Percentiles rank a stretch among this genome's conserved stretches.
Evolutionary conservation across 2,113 vertebrate species (phyloP).

Genomic region (Eleginops maclovinus): DNA sequence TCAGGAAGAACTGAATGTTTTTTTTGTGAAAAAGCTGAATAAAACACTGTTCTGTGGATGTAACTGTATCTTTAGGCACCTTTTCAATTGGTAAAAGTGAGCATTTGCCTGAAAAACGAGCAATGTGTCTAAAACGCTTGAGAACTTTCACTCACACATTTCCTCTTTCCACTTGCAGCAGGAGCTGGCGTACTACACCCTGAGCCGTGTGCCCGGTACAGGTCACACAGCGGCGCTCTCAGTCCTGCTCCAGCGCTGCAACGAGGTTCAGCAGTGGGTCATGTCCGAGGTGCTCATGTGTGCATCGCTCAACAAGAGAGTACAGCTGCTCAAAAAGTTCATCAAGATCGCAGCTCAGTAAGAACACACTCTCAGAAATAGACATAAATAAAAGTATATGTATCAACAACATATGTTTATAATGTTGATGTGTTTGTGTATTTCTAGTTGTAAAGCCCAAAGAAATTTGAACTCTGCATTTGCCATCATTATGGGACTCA

Average conservation of each 20-base stretch:
- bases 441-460: slow-evolving; percentile 95
- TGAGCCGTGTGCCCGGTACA: slow-evolving; percentile 89
- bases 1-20: slow-evolving; percentile 22
- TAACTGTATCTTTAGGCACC: neutral
- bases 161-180: slow-evolving; percentile 85
- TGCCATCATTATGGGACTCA: slow-evolving; percentile 99
- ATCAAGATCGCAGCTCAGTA: slow-evolving; percentile 99
- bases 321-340: slow-evolving; percentile 98
- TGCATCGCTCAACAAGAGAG: slow-evolving; percentile 92
- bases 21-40: slow-evolving; percentile 11
- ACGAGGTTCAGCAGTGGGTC: slow-evolving; percentile 98
- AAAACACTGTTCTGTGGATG: neutral
- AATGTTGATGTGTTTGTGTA: neutral
- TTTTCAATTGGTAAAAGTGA: neutral
- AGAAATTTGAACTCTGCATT: slow-evolving; percentile 98
- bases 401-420: neutral
- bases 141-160: neutral
- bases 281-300: slow-evolving; percentile 97
- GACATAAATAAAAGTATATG: neutral
- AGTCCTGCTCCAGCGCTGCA: slow-evolving; percentile 95
- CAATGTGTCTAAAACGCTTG: neutral
- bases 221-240: slow-evolving; percentile 92
- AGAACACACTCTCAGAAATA: slow-evolving; percentile 67
- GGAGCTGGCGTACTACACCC: slow-evolving; percentile 97
- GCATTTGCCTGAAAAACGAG: neutral